Percentiles rank a stretch among this genome's conserved stretches.
These are phyloP conservation scores for Spisula subtruncata DNA, from an alignment of 2,888 invertebrate genomes.

Conservation along the genomic window DNA sequence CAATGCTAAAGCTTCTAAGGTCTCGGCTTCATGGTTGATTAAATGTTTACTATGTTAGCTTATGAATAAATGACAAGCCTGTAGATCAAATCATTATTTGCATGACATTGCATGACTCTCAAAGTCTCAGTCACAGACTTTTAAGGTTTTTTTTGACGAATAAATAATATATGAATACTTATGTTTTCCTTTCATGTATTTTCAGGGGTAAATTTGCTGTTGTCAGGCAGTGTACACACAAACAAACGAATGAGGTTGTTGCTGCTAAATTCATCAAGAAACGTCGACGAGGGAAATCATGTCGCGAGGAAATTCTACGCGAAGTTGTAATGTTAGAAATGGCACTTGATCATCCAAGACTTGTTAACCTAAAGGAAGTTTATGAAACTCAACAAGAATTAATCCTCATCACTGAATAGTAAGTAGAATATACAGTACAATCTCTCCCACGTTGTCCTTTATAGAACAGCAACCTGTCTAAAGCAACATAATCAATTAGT, in stretches of 20 bases:
- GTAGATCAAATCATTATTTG: no score
- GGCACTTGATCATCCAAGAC: constrained; percentile 93
- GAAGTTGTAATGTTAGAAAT: constrained; percentile 97
- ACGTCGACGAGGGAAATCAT: constrained; percentile 92
- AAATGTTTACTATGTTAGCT: not conserved
- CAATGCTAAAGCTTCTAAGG: not conserved
- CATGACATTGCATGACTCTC: no score
- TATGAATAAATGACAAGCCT: no score
- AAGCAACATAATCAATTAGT: no score
- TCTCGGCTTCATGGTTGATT: not conserved
- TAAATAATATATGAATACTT: not conserved
- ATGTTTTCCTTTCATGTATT: constrained; percentile 32
- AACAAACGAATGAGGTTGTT: constrained; percentile 94
- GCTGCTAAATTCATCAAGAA: constrained; percentile 98
- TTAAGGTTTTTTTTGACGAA: not conserved
- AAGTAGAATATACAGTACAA: constrained; percentile 87
- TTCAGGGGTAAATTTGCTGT: constrained; percentile 99
- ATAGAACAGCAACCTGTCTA: no score
- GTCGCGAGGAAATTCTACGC: constrained; percentile 96
- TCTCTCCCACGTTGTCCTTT: no score
- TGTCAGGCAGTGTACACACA: constrained; percentile 96
- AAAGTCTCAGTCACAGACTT: no score
- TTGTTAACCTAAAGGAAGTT: constrained; percentile 96
- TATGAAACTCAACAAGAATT: constrained; percentile 91
- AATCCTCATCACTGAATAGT: constrained; percentile 97